Evolutionary conservation across 2,113 vertebrate genomes (phyloP).

Genomic region (Syngnathus floridae): DNA sequence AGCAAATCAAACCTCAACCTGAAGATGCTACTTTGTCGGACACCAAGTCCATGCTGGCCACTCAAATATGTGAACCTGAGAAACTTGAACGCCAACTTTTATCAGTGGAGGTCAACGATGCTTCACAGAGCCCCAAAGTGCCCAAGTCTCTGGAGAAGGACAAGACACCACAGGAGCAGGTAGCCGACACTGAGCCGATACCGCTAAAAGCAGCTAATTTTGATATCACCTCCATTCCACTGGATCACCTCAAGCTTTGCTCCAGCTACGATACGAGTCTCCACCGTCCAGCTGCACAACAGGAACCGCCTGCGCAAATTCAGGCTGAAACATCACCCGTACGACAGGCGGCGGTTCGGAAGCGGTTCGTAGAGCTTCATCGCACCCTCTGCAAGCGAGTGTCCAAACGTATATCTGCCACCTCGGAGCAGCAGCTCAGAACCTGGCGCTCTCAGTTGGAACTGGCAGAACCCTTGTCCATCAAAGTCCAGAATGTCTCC

Average conservation of each 20-base stretch:
- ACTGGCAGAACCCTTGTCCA: conserved; percentile 18
- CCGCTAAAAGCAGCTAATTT: conserved; percentile 13
- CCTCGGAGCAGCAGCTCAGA: conserved; percentile 45
- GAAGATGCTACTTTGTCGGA: conserved; percentile 14
- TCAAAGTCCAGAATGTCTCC: conserved; percentile 63
- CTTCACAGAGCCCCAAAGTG: conserved; percentile 14
- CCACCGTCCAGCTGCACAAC: background rate
- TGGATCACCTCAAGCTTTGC: conserved; percentile 51
- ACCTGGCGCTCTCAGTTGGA: conserved; percentile 55
- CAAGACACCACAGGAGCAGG: background rate
- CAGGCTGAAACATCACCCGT: conserved; percentile 13
- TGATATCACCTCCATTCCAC: conserved; percentile 53
- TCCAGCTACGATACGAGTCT: conserved; percentile 45
- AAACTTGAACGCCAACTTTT: conserved; percentile 27
- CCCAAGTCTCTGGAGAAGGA: conserved; percentile 3
- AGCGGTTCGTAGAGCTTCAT: conserved; percentile 78
- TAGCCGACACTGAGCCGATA: background rate
- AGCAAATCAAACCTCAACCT: conserved; percentile 35
- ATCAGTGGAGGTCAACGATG: conserved; percentile 3
- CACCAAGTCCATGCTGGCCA: conserved; percentile 18
- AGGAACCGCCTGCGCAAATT: conserved; percentile 18
- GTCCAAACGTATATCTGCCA: conserved; percentile 64
- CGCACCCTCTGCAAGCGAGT: conserved; percentile 73
- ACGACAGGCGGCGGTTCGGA: conserved; percentile 28
- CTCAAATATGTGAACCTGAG: conserved; percentile 45